Percentiles rank a stretch among this genome's conserved stretches.
phyloP scores from a whole-genome alignment of 1,140 invertebrate species.

The Chrysomallon squamiferum region DNA sequence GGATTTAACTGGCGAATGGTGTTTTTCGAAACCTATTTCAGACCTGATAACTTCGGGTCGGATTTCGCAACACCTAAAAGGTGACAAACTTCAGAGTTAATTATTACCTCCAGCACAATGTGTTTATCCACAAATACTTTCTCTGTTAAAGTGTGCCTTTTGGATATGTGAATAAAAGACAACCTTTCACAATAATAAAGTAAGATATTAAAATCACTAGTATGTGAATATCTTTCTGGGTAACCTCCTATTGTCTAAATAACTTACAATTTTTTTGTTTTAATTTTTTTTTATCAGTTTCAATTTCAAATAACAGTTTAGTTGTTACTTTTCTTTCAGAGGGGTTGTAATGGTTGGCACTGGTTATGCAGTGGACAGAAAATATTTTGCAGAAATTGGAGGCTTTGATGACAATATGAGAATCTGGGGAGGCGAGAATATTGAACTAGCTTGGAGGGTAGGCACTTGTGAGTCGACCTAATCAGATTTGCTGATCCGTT shows the following conservation, averaged over 20 bases:
- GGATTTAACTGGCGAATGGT: conserved; percentile 50
- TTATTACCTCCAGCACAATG: no score
- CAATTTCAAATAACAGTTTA: no score
- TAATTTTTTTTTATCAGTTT: no score
- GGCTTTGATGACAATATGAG: conserved; percentile 69
- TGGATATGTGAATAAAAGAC: background rate
- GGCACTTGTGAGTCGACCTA: conserved; percentile 6
- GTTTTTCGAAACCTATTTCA: conserved; percentile 52
- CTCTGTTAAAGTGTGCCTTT: no score
- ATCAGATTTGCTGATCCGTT: no score
- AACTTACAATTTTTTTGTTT: no score
- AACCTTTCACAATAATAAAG: no score
- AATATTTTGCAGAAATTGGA: conserved; percentile 89
- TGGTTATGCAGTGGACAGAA: conserved; percentile 87
- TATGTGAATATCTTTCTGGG: no score
- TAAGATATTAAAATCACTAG: no score
- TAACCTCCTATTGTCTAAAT: no score
- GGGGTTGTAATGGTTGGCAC: conserved; percentile 91
- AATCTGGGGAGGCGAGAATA: conserved; percentile 90
- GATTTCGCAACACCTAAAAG: conserved; percentile 8
- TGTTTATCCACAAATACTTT: no score
- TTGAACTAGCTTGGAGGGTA: conserved; percentile 73
- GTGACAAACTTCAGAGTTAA: background rate
- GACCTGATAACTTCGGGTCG: conserved; percentile 26
- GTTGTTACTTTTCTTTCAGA: conserved; percentile 29